Evolutionary conservation across 1,140 invertebrate species (phyloP).

Genomic region (Mesaphorura yosii): DNA sequence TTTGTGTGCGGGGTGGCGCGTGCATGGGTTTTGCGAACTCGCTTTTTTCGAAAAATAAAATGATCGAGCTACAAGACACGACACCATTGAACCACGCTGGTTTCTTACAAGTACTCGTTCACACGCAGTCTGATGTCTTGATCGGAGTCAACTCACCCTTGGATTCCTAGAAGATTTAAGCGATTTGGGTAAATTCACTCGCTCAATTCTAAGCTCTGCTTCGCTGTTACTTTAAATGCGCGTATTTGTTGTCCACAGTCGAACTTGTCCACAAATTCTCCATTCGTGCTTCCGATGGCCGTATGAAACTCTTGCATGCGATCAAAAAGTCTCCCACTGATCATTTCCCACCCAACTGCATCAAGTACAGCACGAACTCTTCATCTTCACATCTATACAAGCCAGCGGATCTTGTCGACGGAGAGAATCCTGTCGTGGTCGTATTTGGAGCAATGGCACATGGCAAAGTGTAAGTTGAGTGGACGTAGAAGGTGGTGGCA

Average conservation of each 20-base stretch:
- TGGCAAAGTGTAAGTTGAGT: constrained; percentile 81
- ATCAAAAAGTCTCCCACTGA: constrained; percentile 94
- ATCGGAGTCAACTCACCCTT: constrained; percentile 98
- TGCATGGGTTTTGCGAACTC: no score
- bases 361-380: constrained; percentile 83
- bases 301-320: constrained; percentile 86
- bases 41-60: no score
- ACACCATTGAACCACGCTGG: constrained; percentile 86
- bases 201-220: no score
- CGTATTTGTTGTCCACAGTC: constrained; percentile 59
- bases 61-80: no score
- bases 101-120: constrained; percentile 80
- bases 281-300: constrained; percentile 75
- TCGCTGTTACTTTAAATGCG: no score
- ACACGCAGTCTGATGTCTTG: constrained; percentile 90
- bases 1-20: no score
- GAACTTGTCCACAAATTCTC: constrained; percentile 91
- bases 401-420: constrained; percentile 61
- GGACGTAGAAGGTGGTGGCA: constrained; percentile 78
- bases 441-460: constrained; percentile 96
- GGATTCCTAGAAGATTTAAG: constrained; percentile 96
- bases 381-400: constrained; percentile 64
- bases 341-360: constrained; percentile 90
- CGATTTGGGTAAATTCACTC: constrained; percentile 75
- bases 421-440: constrained; percentile 76